Evolutionary conservation across 2,888 invertebrate species (phyloP), one percentile per base, ranked within the genome.

Genomic region (Sussaba pulchella): DNA sequence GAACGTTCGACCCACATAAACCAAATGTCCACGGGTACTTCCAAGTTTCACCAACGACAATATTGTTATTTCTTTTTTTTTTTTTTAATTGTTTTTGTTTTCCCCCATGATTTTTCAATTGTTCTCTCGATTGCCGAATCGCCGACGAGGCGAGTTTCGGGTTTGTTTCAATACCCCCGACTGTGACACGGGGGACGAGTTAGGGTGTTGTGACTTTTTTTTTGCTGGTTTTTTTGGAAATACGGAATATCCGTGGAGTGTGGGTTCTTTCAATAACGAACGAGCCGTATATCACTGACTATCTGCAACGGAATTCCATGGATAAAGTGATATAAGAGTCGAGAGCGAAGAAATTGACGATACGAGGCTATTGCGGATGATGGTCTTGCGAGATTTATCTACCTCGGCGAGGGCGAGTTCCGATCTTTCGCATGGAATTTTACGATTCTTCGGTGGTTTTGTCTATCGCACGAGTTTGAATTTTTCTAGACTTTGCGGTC

Each of bases 311-410:
- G n/a, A 12, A 31, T 6, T 57, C 57, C 14, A 9, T 14, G 17
- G 26, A 57, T n/a, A 14, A 36, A 17, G 26, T 14, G 17, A 31
- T 31, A 31, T 5, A 9, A 31, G 17, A 57, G 6, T 12, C n/a
- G 10, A 17, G 12, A 9, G n/a, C n/a, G 36, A 9, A 31, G 17
- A 8, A 47, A 50, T 19, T 12, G 36, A 17, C 9, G 50, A 50
- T 50, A 14, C 36, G 66, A 24, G 6, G 24, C 19, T 4, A 12
- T 26, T 52, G 66, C 6, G 36, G 50, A 67, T 39, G 66, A 67
- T 47, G 50, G 50, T 6, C 10, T 4, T 5, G 66, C 50, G 36
- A n/a, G n/a, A 67, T 67, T 67, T 52, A 67, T 67, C 12, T 14
- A 14, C n/a, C 57, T 52, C 24, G 14, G n/a, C 31, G 14, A 31